A percentile compares a stretch with the other conserved stretches of the same genome.
phyloP scores from a whole-genome alignment of 2,888 invertebrate genomes.

The Carpatolechia fugitivella region DNA sequence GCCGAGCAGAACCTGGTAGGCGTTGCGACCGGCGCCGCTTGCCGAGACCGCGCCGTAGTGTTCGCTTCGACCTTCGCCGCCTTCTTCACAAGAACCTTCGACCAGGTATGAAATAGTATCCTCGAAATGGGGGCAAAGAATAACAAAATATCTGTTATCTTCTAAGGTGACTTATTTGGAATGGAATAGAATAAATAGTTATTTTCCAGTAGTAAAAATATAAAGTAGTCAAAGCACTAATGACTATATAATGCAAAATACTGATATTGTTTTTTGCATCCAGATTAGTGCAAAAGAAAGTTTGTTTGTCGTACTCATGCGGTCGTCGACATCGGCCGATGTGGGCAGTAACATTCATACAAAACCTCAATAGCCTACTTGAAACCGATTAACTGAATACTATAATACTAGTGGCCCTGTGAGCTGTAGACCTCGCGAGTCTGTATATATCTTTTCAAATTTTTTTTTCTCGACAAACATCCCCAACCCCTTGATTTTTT shows the following conservation, averaged over 20 bases:
- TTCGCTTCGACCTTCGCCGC: constrained; percentile 99
- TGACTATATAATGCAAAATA: neutral
- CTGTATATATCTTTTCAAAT: too few relatives aligned
- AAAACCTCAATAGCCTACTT: neutral
- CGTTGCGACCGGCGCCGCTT: constrained; percentile 96
- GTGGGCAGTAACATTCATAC: constrained; percentile 25
- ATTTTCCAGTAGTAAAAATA: too few relatives aligned
- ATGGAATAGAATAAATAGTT: too few relatives aligned
- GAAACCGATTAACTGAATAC: too few relatives aligned
- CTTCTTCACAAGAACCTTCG: constrained; percentile 97
- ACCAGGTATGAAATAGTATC: constrained; percentile 88
- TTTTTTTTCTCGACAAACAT: too few relatives aligned
- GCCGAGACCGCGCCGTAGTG: constrained; percentile 93
- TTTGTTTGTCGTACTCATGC: constrained; percentile 13
- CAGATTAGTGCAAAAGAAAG: neutral
- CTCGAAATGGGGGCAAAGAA: too few relatives aligned
- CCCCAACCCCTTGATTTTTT: too few relatives aligned
- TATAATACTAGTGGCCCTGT: too few relatives aligned
- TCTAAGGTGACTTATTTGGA: too few relatives aligned
- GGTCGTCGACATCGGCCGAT: constrained; percentile 10
- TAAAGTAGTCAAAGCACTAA: too few relatives aligned
- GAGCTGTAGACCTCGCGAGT: too few relatives aligned
- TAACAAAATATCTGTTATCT: too few relatives aligned
- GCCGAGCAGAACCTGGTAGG: constrained; percentile 99
- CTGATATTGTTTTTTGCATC: neutral